phyloP scores from a whole-genome alignment of 2,113 vertebrate species.

The Bostrychus sinensis region DNA sequence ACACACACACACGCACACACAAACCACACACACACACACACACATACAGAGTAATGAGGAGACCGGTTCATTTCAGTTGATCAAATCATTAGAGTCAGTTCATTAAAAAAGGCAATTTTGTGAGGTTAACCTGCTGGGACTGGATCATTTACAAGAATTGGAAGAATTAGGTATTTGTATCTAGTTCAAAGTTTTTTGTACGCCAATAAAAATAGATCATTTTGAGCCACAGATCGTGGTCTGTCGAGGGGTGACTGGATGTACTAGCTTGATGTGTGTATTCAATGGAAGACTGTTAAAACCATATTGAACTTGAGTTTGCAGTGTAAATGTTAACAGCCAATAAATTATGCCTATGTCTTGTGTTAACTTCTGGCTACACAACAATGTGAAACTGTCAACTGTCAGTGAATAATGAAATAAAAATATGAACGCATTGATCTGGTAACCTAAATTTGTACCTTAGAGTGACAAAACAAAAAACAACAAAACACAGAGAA shows the following conservation, averaged over 20 bases:
- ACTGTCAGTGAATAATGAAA: neutral
- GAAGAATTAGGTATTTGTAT: conserved; percentile 6
- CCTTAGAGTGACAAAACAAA: neutral
- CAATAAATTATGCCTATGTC: neutral
- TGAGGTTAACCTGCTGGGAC: conserved; percentile 11
- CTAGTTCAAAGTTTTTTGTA: conserved; percentile 1
- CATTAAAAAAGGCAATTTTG: conserved; percentile 9
- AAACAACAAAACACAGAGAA: neutral
- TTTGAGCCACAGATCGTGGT: neutral
- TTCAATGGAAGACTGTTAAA: neutral
- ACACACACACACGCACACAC: neutral
- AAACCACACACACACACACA: neutral
- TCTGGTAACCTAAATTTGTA: neutral
- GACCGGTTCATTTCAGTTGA: conserved; percentile 5
- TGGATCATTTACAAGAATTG: conserved; percentile 4
- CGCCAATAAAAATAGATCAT: neutral
- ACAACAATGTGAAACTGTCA: neutral
- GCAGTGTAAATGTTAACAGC: neutral
- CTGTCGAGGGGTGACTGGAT: neutral
- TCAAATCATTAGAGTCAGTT: conserved; percentile 8
- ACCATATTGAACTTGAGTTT: neutral
- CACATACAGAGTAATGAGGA: conserved; percentile 10
- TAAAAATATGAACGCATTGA: neutral
- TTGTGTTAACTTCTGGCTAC: neutral
- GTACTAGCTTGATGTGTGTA: neutral